Percentiles rank a stretch among this genome's conserved stretches.
phyloP scores from a whole-genome alignment of 2,797 vertebrate genomes.

The Mallotus villosus region DNA sequence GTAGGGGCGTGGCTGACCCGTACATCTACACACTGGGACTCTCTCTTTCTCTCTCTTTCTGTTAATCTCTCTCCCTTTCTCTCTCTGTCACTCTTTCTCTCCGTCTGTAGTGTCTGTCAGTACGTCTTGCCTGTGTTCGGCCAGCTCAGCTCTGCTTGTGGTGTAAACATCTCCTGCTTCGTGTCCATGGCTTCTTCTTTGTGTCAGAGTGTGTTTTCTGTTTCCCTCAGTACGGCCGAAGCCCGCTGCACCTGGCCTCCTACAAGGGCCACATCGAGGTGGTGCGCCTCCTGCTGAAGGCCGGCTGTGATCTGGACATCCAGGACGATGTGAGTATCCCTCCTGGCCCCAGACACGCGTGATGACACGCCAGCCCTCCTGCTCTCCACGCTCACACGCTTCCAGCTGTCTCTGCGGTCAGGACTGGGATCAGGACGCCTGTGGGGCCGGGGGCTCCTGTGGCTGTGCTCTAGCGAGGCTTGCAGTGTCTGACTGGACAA shows the following conservation, averaged over 20 bases:
- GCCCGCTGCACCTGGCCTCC: conserved; percentile 91
- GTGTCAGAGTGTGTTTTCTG: conserved; percentile 43
- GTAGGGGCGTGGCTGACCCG: not conserved
- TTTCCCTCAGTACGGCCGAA: conserved; percentile 87
- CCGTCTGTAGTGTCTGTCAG: too few relatives aligned
- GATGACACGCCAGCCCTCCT: not conserved
- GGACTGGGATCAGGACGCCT: not conserved
- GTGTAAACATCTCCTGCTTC: too few relatives aligned
- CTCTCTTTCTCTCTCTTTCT: not conserved
- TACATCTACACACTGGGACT: not conserved
- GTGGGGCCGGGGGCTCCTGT: conserved; percentile 8
- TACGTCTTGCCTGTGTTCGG: too few relatives aligned
- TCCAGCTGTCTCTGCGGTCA: not conserved
- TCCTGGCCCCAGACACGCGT: too few relatives aligned
- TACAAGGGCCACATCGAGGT: conserved; percentile 91
- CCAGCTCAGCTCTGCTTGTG: too few relatives aligned
- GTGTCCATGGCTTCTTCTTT: too few relatives aligned
- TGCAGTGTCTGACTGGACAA: not conserved
- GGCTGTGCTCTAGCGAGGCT: not conserved
- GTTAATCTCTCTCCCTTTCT: not conserved
- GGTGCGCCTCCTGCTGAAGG: conserved; percentile 90
- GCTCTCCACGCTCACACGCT: not conserved
- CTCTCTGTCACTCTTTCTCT: not conserved
- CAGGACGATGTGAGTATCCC: conserved; percentile 92
- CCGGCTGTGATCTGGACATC: conserved; percentile 92